phyloP scores from a whole-genome alignment of 2,888 invertebrate genomes.

The Chirona hameri region DNA sequence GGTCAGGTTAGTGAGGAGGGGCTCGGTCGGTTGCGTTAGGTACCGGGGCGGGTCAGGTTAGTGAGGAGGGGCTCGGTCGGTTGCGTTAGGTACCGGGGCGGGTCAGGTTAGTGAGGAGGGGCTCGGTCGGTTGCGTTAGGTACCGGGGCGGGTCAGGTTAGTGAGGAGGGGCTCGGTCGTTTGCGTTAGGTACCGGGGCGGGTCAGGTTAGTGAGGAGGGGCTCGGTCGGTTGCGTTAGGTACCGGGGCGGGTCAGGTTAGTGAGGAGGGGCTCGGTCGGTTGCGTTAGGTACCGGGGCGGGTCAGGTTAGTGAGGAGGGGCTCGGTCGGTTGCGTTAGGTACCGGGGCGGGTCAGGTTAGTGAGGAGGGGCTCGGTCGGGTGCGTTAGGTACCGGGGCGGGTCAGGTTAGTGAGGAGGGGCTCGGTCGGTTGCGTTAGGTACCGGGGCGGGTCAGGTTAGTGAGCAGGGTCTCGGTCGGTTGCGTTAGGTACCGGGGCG shows the following conservation, averaged over 20 bases:
- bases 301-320: slow-evolving; percentile 55
- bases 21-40: no score
- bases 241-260: slow-evolving; percentile 55
- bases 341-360: slow-evolving; percentile 55
- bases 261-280: background rate
- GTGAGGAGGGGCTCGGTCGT: background rate
- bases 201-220: slow-evolving; percentile 55
- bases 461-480: background rate
- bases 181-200: no score
- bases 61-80: background rate
- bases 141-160: slow-evolving; percentile 55
- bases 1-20: slow-evolving; percentile 55
- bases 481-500: no score
- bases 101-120: slow-evolving; percentile 55
- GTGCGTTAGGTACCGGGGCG: no score
- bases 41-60: slow-evolving; percentile 55
- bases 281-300: no score
- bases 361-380: background rate
- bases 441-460: slow-evolving; percentile 55
- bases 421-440: no score
- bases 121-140: no score
- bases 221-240: no score
- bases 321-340: no score
- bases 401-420: slow-evolving; percentile 55
- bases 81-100: no score